Base-by-base conservation (phyloP, 2,888 invertebrate genomes). In the Sceliomorpha sp. region DNA sequence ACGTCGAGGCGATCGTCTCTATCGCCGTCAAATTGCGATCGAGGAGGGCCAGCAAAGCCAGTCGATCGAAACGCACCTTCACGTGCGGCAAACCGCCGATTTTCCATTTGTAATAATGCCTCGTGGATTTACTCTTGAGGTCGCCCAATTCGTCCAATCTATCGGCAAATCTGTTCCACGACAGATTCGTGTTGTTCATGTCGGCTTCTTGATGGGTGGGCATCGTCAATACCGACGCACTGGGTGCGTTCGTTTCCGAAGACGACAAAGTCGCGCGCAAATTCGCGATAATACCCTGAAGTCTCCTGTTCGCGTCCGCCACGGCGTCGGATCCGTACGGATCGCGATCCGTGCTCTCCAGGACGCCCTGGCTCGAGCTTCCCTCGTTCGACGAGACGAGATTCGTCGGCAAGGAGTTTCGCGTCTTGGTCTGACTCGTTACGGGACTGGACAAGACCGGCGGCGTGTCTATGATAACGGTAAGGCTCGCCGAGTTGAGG, bases 1-100 rank as follows among this genome's bases (percentile, higher is more conserved):
- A 80, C 50, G 97, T 93, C 9, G 97, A 95, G 45, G 96, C 88
- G 26, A 95, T 88, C 6, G 96, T 95, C 87, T 98, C 97, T 73
- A 92, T 91, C 63, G 94, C 89, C 31, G 96, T 95, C 48, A 96
- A 89, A 89, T 98, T 98, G 51, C 97, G 92, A 89, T 99, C 99
- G 75, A 99, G 93, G 9, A 99, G 90, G 0, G 98, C 97, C 87
- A 98, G 90, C 36, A 99, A 89, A 73, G 97, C 95, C 45, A 99
- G 90, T 37, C 99, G 92, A 88, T 99, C 98, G 91, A 98, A 95
- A 48, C 95, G 92, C 26, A 99, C 93, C 90, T 96, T 97, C 0
- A 96, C 86, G 77, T 92, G 91, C 32, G 72, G 87, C 27, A 88
- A 73, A 36, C 78, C 81, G 4, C 86, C 84, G 29, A 95, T 81